Evolutionary conservation across 1,140 invertebrate genomes (phyloP), one percentile per base, ranked within the genome.

Genomic region (Cherax destructor): DNA sequence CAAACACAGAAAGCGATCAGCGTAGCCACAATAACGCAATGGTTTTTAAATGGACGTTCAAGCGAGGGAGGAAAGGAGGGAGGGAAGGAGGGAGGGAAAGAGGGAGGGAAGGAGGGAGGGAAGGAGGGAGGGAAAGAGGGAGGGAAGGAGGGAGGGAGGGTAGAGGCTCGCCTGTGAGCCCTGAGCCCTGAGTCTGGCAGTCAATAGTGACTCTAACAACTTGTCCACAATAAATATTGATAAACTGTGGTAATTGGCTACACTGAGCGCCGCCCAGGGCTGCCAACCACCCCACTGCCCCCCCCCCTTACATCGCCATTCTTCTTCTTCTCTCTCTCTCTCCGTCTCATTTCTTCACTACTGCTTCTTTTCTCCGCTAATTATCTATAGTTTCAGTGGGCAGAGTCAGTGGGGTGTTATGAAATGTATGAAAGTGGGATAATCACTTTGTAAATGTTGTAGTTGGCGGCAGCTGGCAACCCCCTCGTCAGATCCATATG

Each of bases 211-310:
- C 72, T 59, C 81, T 91, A 85, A 91, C 88, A 91, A 91, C 69
- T 91, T 91, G 88, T 91, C 88, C 88, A 90, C 88, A 83, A 90
- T 90, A 90, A 90, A 90, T 90, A 90, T 90, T 90, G 88, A 90
- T 90, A 90, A 90, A 90, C 88, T 83, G 69, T 65, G 88, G 88
- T 90, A 90, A 90, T 90, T 90, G 88, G 88, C 79, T 72, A 41
- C 81, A 80, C 72, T 90, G 81, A 84, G 77, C 88, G 78, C 87
- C n/a, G 30, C 77, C 59, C 4, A 56, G 30, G n/a, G 72, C 83
- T 89, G 80, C 87, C 87, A 88, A 61, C 41, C 41, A 50, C 41
- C 52, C n/a, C 16, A 83, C 18, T 83, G 30, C 13, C 13, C 30
- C 72, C 16, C n/a, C n/a, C 7, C 4, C 85, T 18, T 69, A 11